These are phyloP conservation scores for Cryptophagus acutangulus DNA, from an alignment of 2,888 invertebrate genomes.

Conservation along the genomic window DNA sequence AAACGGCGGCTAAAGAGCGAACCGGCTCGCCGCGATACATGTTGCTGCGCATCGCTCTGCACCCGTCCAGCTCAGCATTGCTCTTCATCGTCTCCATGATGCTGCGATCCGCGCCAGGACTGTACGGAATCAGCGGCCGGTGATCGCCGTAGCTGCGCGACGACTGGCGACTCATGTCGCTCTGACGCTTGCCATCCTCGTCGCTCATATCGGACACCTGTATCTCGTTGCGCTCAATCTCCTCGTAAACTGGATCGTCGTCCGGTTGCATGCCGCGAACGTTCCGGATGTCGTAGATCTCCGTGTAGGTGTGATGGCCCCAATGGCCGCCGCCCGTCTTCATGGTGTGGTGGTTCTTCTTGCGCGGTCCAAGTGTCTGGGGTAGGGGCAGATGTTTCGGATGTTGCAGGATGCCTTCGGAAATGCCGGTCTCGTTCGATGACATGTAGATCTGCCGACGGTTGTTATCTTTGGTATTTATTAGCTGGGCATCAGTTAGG, in stretches of 20 bases:
- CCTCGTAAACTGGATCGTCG: constrained; percentile 78
- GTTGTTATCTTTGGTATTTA: constrained; percentile 53
- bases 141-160: constrained; percentile 77
- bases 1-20: constrained; percentile 67
- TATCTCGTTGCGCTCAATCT: constrained; percentile 69
- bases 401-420: constrained; percentile 23
- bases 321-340: constrained; percentile 51
- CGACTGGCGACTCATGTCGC: constrained; percentile 64
- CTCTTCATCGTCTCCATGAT: constrained; percentile 39
- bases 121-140: constrained; percentile 73
- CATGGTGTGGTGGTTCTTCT: constrained; percentile 35
- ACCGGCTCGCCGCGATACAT: constrained; percentile 56
- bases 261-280: constrained; percentile 56
- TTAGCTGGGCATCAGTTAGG: constrained; percentile 48
- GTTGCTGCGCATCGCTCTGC: constrained; percentile 50
- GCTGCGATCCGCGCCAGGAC: constrained; percentile 60
- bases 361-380: constrained; percentile 37
- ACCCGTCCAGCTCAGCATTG: constrained; percentile 36
- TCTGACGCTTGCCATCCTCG: constrained; percentile 69
- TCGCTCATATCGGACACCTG: constrained; percentile 74
- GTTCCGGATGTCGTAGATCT: constrained; percentile 58
- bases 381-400: constrained; percentile 40
- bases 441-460: constrained; percentile 49
- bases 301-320: constrained; percentile 76
- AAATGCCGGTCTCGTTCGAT: constrained; percentile 37